Percentiles rank a stretch among this genome's conserved stretches.
phyloP scores from a whole-genome alignment of 2,113 vertebrate species.

The Planiliza haematocheilus region DNA sequence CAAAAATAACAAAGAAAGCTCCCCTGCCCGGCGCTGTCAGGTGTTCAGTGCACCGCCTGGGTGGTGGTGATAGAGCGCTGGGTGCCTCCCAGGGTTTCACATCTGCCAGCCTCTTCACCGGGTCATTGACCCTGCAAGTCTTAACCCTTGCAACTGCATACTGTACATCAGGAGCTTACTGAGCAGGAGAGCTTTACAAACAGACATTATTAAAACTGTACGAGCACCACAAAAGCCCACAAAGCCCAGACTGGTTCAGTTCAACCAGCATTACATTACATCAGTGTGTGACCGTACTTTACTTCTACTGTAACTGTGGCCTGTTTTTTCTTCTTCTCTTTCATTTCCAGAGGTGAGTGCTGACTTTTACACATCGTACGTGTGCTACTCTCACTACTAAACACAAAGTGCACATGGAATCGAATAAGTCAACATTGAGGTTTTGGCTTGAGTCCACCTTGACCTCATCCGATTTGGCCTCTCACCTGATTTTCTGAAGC shows the following conservation, averaged over 20 bases:
- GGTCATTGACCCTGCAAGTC: conserved; percentile 23
- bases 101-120: conserved; percentile 34
- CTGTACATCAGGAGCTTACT: conserved; percentile 7
- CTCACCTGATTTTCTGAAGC: too few species aligned
- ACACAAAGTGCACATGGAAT: neutral
- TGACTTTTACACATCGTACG: neutral
- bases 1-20: conserved; percentile 38
- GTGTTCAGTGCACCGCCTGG: conserved; percentile 1
- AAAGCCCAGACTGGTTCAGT: conserved; percentile 12
- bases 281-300: too few species aligned
- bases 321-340: too few species aligned
- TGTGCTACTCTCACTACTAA: neutral
- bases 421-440: too few species aligned
- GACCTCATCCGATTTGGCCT: too few species aligned
- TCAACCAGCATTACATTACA: neutral
- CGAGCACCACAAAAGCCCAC: conserved; percentile 14
- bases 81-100: conserved; percentile 24
- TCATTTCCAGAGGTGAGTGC: too few species aligned
- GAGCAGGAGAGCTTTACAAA: conserved; percentile 33
- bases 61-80: neutral
- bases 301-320: too few species aligned
- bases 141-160: conserved; percentile 1
- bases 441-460: too few species aligned
- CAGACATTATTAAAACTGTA: neutral
- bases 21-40: neutral